Conservation (phyloP, 2,888 invertebrate genomes). For the Mantis religiosa region DNA sequence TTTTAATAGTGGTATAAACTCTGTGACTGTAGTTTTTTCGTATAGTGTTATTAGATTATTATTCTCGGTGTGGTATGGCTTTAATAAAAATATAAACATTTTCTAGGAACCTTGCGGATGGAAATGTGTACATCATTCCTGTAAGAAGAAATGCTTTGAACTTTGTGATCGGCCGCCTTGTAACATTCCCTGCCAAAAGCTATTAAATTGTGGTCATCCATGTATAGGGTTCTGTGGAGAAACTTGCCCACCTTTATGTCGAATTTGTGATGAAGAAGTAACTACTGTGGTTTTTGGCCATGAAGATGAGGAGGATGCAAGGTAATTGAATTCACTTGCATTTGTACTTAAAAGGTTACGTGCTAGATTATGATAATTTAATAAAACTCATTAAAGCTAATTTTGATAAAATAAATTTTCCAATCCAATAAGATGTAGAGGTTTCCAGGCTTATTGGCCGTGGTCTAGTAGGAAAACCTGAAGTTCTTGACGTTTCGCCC, state of each 20-base stretch:
- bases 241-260: conserved; percentile 58
- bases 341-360: neutral
- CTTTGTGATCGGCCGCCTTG: conserved; percentile 49
- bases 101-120: conserved; percentile 46
- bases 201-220: conserved; percentile 52
- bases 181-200: conserved; percentile 42
- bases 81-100: neutral
- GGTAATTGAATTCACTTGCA: conserved; percentile 37
- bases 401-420: too few species aligned
- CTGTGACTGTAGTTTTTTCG: too few species aligned
- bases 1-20: too few species aligned
- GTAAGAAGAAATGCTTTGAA: conserved; percentile 49
- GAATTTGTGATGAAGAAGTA: conserved; percentile 49
- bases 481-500: too few species aligned
- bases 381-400: neutral
- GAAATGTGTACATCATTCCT: conserved; percentile 49
- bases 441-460: too few species aligned
- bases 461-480: too few species aligned
- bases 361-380: neutral
- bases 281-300: conserved; percentile 46
- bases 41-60: too few species aligned
- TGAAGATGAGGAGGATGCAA: conserved; percentile 54
- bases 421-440: too few species aligned
- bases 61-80: neutral
- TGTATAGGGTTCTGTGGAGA: conserved; percentile 73